Base-by-base conservation (phyloP, 2,113 vertebrate genomes). In the Polypterus bichir region DNA sequence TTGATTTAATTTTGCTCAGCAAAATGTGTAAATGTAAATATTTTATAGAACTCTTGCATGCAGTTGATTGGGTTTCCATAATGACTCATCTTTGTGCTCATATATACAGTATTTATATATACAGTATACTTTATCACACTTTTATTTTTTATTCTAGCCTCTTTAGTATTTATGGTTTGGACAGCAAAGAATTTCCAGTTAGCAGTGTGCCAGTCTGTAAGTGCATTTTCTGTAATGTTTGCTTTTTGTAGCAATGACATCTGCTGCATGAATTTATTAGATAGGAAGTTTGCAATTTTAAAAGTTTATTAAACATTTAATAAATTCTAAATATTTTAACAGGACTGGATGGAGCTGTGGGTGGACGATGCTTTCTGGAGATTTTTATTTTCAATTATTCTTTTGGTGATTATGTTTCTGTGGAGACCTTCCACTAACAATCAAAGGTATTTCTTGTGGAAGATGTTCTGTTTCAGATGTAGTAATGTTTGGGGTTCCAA, bases 381-480 rank as follows among this genome's bases (percentile, higher is more conserved):
- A 71, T 90, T 93, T 66, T 77, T 92, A 64, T 93, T 93, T 66
- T 93, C 89, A 4, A 66, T 85, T 64, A 83, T 93, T 54, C 81
- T 93, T 60, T 70, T 93, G 1, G 89, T 91, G 60, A 93, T 93
- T 62, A 91, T 93, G 90, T 89, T 92, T 74, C 73, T 93, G 61
- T 93, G 91, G 91, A 86, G 91, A 71, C 91, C 91, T 1, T 93
- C 91, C 61, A 88, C 83, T 63, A 93, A 91, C 69, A 93, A 93
- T 73, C 91, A 91, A 72, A 87, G 90, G 91, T 76, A 72, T 27
- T 27, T 27, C 27, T 27, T 27, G 27, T 60, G 44, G 45, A 10
- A 44, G 7, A 8, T 7, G 1, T 49, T 6, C 44, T 10, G 44
- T 61, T 61, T 51, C 60, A 49, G 27, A 61, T 53, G 51, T 9